Percentiles rank a stretch among this genome's conserved stretches.
Evolutionary conservation across 2,113 vertebrate genomes (phyloP).

Genomic region (Dipodomys merriami): DNA sequence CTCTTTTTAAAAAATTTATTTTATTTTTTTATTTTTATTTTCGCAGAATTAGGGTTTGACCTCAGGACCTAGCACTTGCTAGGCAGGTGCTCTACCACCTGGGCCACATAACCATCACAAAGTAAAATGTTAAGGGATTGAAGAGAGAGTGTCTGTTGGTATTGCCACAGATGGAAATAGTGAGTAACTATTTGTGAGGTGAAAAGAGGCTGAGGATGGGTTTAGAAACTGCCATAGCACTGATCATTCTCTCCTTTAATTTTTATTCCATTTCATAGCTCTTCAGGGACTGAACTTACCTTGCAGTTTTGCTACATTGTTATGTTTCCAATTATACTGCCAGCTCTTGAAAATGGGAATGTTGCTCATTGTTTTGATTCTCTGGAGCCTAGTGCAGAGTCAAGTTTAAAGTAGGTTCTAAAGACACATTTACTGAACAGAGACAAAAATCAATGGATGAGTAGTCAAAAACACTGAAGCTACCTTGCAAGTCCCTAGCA

Average conservation of each 20-base stretch:
- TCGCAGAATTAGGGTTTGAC: no score
- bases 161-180: not conserved
- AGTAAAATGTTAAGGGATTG: not conserved
- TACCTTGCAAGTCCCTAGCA: not conserved
- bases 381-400: not conserved
- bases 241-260: conserved; percentile 38
- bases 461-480: not conserved
- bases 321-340: not conserved
- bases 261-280: conserved; percentile 27
- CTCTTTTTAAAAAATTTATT: not conserved
- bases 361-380: not conserved
- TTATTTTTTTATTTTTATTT: no score
- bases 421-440: conserved; percentile 17
- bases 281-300: conserved; percentile 19
- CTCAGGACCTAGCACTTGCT: no score
- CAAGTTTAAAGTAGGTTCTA: not conserved
- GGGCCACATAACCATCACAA: no score
- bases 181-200: not conserved
- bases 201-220: not conserved
- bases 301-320: not conserved
- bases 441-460: not conserved
- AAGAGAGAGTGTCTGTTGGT: not conserved
- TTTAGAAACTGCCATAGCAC: not conserved
- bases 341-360: not conserved
- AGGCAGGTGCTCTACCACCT: no score